These are phyloP conservation scores for Cyclina sinensis DNA, from an alignment of 1,140 invertebrate species.

Conservation along the genomic window DNA sequence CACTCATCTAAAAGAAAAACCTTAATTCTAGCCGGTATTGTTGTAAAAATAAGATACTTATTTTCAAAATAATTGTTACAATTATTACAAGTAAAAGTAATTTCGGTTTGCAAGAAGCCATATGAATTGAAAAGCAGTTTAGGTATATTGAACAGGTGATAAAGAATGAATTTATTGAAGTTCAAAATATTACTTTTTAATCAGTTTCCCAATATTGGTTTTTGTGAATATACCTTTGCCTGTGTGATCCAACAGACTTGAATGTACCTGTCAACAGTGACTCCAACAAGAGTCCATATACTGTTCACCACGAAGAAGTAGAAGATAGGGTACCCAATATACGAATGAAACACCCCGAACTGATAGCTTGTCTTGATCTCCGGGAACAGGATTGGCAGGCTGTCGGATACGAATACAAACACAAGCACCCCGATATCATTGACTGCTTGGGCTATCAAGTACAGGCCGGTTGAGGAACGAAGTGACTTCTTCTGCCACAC, in stretches of 20 bases:
- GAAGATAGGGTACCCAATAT: conserved; percentile 62
- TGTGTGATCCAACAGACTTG: conserved; percentile 62
- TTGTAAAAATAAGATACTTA: no score
- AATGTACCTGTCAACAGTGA: conserved; percentile 65
- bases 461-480: conserved; percentile 70
- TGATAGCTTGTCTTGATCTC: conserved; percentile 1
- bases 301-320: conserved; percentile 58
- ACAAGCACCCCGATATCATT: conserved; percentile 73
- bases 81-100: no score
- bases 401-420: conserved; percentile 71
- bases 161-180: no score
- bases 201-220: no score
- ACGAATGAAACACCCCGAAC: conserved; percentile 52
- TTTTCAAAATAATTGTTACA: no score
- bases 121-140: no score
- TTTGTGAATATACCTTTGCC: conserved; percentile 33
- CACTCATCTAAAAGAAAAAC: no score
- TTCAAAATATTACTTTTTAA: no score
- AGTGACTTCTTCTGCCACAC: conserved; percentile 69
- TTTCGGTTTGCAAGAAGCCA: no score
- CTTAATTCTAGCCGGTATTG: no score
- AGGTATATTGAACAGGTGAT: no score
- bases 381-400: conserved; percentile 34
- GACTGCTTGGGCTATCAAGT: conserved; percentile 70
- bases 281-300: conserved; percentile 67